Conservation (phyloP, 1,140 invertebrate species). For the Nymphalis io region DNA sequence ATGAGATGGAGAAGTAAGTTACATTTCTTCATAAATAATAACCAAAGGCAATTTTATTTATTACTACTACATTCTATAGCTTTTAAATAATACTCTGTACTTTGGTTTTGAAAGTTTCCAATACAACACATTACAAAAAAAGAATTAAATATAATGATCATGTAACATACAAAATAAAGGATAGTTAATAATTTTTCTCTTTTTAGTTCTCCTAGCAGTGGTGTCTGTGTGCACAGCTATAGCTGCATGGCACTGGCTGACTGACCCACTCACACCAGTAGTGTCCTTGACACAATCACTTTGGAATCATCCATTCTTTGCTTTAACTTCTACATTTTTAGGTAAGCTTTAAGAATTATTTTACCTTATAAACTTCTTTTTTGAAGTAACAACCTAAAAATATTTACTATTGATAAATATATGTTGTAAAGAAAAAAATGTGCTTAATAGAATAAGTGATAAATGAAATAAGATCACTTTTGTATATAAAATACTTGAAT, state of each 20-base stretch:
- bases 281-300: slow-evolving; percentile 95
- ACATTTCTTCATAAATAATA: neutral
- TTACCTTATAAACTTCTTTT: too few species aligned
- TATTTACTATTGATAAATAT: neutral
- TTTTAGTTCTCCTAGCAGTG: slow-evolving; percentile 89
- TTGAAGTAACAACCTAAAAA: too few species aligned
- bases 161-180: neutral
- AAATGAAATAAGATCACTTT: too few species aligned
- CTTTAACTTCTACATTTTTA: slow-evolving; percentile 92
- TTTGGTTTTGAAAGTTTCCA: too few species aligned
- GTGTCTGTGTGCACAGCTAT: slow-evolving; percentile 94
- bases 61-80: neutral
- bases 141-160: too few species aligned
- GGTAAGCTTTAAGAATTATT: slow-evolving; percentile 81
- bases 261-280: slow-evolving; percentile 93
- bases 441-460: too few species aligned
- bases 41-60: neutral
- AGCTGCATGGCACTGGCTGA: slow-evolving; percentile 96
- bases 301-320: slow-evolving; percentile 97
- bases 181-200: neutral
- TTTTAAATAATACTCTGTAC: too few species aligned
- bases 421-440: neutral
- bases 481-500: too few species aligned
- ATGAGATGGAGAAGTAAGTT: slow-evolving; percentile 94
- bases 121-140: too few species aligned